phyloP scores from a whole-genome alignment of 2,888 invertebrate genomes.

The Volucella bombylans region DNA sequence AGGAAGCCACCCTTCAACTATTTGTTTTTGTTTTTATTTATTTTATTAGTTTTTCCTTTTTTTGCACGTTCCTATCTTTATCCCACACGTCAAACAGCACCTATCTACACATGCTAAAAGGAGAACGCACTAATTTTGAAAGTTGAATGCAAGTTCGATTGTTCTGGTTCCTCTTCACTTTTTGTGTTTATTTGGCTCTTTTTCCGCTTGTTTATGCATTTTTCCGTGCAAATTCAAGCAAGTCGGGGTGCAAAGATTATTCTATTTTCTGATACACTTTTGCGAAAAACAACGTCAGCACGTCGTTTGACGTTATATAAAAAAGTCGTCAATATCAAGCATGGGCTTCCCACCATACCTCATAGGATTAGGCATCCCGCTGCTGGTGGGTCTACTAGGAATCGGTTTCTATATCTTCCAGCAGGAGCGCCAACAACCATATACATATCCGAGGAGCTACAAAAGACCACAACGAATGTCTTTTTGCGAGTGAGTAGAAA shows the following conservation, averaged over 20 bases:
- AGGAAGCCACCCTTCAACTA: too few species aligned
- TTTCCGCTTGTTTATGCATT: too few species aligned
- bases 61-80: too few species aligned
- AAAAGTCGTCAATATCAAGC: neutral
- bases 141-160: neutral
- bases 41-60: too few species aligned
- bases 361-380: conserved; percentile 33
- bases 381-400: conserved; percentile 30
- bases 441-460: neutral
- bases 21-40: too few species aligned
- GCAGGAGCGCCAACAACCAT: neutral
- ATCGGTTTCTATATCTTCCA: neutral
- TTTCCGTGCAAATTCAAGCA: conserved; percentile 1
- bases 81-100: too few species aligned
- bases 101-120: neutral
- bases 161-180: neutral
- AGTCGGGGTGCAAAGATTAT: neutral
- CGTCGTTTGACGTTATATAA: conserved; percentile 24
- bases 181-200: neutral
- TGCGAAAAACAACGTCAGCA: neutral
- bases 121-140: neutral
- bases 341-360: conserved; percentile 37
- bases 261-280: neutral
- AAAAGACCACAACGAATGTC: neutral
- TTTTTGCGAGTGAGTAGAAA: conserved; percentile 16